Base-by-base conservation (phyloP, 2,888 invertebrate genomes). In the Tinea pellionella region DNA sequence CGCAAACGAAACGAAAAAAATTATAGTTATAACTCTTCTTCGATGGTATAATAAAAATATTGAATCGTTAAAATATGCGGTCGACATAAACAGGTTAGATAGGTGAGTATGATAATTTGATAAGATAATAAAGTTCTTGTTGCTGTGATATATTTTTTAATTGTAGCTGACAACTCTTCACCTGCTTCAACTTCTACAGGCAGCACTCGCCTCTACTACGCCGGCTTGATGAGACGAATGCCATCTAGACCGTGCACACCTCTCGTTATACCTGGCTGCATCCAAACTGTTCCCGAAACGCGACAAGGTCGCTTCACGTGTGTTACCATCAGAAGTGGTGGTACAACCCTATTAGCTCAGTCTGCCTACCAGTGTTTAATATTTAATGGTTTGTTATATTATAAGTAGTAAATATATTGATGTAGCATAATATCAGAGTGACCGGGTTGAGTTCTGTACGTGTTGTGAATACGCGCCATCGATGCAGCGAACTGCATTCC, bases 361-460 rank as follows among this genome's bases (percentile, higher is more conserved):
- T n/a, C n/a, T n/a, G n/a, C n/a, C n/a, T n/a, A n/a, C n/a, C n/a
- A n/a, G n/a, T n/a, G n/a, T n/a, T n/a, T n/a, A n/a, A n/a, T n/a
- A n/a, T n/a, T 18, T 16, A 53, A 53, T 53, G 53, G n/a, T 43
- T 19, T 19, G 19, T 18, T 53, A 18, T 53, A 53, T 53, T 15
- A 12, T 13, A 15, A 19, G 16, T 55, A 55, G 24, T 29, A 29
- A 15, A n/a, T 57, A 32, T 6, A 32, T 30, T 32, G 70, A 72
- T 71, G 72, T 69, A 70, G 75, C 70, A 74, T 74, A 72, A 72
- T 76, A 75, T 76, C 73, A 70, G 71, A 71, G 72, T 65, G 72
- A 69, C 68, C 70, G 68, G 70, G 68, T 66, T 65, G 61, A 61
- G 64, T 12, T 15, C n/a, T n/a, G n/a, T 41, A 42, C 59, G 57